Conservation (phyloP, 2,797 vertebrate genomes). For the Notamacropus eugenii region DNA sequence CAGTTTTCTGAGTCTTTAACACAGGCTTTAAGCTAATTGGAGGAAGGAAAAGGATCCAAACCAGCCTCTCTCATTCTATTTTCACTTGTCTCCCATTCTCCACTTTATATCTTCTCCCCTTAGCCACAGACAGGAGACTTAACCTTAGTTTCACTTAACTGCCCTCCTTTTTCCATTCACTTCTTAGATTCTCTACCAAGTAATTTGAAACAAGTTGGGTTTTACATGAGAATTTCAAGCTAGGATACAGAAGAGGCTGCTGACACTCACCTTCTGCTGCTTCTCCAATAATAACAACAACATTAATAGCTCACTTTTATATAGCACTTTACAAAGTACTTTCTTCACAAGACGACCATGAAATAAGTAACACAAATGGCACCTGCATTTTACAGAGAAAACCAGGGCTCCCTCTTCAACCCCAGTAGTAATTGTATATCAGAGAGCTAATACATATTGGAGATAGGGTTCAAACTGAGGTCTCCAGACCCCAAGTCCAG, state of each 20-base stretch:
- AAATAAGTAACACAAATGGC: background rate
- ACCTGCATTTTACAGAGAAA: background rate
- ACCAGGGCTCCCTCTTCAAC: background rate
- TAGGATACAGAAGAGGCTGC: background rate
- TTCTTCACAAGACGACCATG: background rate
- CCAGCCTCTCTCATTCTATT: background rate
- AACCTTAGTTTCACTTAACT: background rate
- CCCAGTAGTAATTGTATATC: background rate
- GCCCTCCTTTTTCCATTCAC: background rate
- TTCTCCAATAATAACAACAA: background rate
- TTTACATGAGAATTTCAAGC: background rate
- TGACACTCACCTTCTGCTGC: background rate
- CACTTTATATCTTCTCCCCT: constrained; percentile 4
- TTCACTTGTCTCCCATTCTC: background rate
- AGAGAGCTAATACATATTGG: background rate
- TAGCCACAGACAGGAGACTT: background rate
- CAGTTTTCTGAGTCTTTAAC: background rate
- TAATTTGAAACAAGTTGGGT: background rate
- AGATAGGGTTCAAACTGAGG: background rate
- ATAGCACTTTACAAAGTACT: background rate
- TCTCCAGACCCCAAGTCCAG: background rate
- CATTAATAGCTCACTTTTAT: background rate
- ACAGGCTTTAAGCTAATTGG: background rate
- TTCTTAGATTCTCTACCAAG: background rate
- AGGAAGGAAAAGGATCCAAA: background rate